phyloP scores from a whole-genome alignment of 2,797 vertebrate species.

The Bovichtus variegatus region DNA sequence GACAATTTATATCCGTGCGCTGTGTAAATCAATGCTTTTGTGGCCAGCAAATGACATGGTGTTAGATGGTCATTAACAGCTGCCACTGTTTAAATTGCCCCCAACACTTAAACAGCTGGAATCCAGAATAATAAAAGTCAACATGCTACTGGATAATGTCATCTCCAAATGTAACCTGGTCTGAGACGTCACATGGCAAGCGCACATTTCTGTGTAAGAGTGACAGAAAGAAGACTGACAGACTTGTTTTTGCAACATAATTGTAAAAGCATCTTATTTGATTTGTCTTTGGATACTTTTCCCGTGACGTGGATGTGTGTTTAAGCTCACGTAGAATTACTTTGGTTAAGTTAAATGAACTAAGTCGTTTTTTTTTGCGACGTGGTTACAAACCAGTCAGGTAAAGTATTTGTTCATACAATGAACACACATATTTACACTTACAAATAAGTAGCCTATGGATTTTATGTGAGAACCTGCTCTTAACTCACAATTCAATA shows the following conservation, averaged over 20 bases:
- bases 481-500: background rate
- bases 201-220: background rate
- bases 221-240: no score
- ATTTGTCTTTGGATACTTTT: background rate
- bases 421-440: background rate
- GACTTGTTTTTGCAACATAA: background rate
- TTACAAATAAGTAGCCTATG: no score
- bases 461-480: background rate
- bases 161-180: slow-evolving; percentile 8
- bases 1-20: slow-evolving; percentile 49
- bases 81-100: slow-evolving; percentile 42
- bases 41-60: slow-evolving; percentile 40
- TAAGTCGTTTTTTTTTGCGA: background rate
- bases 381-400: background rate
- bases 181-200: slow-evolving; percentile 14
- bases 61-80: slow-evolving; percentile 53
- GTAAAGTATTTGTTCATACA: background rate
- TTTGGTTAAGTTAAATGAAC: background rate
- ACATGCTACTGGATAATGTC: slow-evolving; percentile 25
- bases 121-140: slow-evolving; percentile 22
- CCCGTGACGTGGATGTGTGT: background rate
- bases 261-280: no score
- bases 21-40: slow-evolving; percentile 48
- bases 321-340: background rate
- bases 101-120: slow-evolving; percentile 25